Base-by-base conservation (phyloP, 2,113 vertebrate genomes). In the Desmodus rotundus region DNA sequence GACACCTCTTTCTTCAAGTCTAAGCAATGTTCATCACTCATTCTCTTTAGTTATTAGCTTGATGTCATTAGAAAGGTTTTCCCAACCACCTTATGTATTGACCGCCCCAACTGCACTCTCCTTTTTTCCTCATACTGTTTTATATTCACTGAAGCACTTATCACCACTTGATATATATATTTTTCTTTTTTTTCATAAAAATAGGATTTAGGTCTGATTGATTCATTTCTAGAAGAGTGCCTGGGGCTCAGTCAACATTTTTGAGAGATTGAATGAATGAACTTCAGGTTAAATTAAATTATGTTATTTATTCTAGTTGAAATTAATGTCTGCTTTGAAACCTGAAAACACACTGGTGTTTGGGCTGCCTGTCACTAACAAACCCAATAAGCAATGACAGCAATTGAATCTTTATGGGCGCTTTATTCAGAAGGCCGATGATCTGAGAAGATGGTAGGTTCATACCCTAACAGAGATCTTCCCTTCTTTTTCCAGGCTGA, bases 161-260 rank as follows among this genome's bases (percentile, higher is more conserved):
- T 12, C 33, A n/a, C 3, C 12, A 20, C 0, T 33, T 15, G 43
- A 5, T 26, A 22, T 31, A 8, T 13, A 38, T n/a, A n/a, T n/a
- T 65, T 5, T 47, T 14, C 6, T 20, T 5, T 38, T 26, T 33
- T n/a, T 26, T 58, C 61, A 50, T 19, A 17, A 61, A 58, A 61
- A 7, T 7, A 63, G 58, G 33, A n/a, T 61, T 63, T 52, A 8
- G 9, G 14, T 63, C 65, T 83, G 12, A 31, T 31, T 36, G 52
- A 5, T 47, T 77, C 6, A 50, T 45, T 14, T 3, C 3, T 47
- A 11, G 13, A 95, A 22, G 22, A 47, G 47, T 70, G 9, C 14
- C 33, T 38, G 2, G 31, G 15, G 17, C 8, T 84, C 38, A 15
- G 10, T 38, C 17, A 56, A 47, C 24, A 52, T 9, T 78, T 24